Conservation (phyloP, 2,888 invertebrate genomes). For the Rotaria magnacalcarata region DNA sequence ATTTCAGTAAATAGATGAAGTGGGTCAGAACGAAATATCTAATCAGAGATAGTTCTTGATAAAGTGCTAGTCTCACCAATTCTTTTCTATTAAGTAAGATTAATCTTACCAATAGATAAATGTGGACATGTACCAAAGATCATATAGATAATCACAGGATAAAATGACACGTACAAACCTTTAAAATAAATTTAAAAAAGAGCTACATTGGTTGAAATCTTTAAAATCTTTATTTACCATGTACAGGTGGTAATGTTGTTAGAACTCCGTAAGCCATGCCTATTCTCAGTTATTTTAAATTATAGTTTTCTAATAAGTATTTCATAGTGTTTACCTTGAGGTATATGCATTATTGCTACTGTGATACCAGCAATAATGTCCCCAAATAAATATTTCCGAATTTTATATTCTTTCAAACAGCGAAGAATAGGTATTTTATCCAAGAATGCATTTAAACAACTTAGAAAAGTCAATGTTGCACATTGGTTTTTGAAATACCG, state of each 20-base stretch:
- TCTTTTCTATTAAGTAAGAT: too few species aligned
- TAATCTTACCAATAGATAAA: not conserved
- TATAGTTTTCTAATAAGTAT: too few species aligned
- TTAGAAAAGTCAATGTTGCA: not conserved
- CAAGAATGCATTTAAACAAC: not conserved
- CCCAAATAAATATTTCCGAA: not conserved
- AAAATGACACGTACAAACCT: conserved; percentile 13
- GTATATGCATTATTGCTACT: conserved; percentile 8
- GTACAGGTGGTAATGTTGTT: conserved; percentile 11
- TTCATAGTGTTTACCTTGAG: not conserved
- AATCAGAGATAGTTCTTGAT: too few species aligned
- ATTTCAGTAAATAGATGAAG: too few species aligned
- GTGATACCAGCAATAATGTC: not conserved
- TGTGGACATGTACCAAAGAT: not conserved
- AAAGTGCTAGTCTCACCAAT: too few species aligned
- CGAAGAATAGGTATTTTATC: not conserved
- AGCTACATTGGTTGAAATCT: too few species aligned
- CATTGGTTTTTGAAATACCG: not conserved
- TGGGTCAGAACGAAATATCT: too few species aligned
- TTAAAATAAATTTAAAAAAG: not conserved
- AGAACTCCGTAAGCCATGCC: conserved; percentile 24
- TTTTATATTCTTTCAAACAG: not conserved
- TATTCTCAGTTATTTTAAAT: not conserved
- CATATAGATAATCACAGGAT: conserved; percentile 12
- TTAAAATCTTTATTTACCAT: not conserved